These are phyloP conservation scores for Mamestra brassicae DNA, from an alignment of 2,888 invertebrate species.

Conservation along the genomic window DNA sequence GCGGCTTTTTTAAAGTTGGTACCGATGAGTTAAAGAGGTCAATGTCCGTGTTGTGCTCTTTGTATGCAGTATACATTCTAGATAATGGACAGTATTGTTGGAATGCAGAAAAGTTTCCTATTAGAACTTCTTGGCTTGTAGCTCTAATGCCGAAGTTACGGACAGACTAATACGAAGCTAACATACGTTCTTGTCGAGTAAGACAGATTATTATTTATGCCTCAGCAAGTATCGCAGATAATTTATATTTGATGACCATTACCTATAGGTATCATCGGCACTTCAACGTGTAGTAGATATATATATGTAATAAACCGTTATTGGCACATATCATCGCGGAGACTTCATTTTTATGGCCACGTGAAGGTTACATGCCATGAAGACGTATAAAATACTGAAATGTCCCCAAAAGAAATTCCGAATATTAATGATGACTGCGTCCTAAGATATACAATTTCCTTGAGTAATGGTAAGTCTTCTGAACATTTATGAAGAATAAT, in stretches of 20 bases:
- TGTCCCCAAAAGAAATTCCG: constrained; percentile 11
- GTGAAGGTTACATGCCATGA: constrained; percentile 7
- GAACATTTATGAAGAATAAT: not conserved
- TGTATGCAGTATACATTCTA: too few relatives aligned
- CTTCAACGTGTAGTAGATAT: constrained; percentile 4
- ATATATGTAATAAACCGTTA: constrained; percentile 17
- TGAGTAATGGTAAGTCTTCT: not conserved
- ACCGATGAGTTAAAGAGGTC: too few relatives aligned
- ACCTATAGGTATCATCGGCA: constrained; percentile 22
- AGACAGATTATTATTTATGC: constrained; percentile 1
- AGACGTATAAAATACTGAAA: constrained; percentile 20
- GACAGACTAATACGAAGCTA: constrained; percentile 3
- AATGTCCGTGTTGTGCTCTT: too few relatives aligned
- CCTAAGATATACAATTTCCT: constrained; percentile 4
- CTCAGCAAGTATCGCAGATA: not conserved
- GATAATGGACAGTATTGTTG: too few relatives aligned
- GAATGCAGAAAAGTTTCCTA: too few relatives aligned
- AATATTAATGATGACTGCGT: constrained; percentile 35
- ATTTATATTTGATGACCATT: not conserved
- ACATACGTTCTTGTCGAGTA: constrained; percentile 4
- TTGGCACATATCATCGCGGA: not conserved
- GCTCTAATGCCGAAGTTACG: constrained; percentile 1
- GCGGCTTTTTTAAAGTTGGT: too few relatives aligned
- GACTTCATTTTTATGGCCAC: constrained; percentile 5
- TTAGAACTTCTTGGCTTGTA: too few relatives aligned